Conservation (phyloP, 2,113 vertebrate genomes). For the Alces alces region DNA sequence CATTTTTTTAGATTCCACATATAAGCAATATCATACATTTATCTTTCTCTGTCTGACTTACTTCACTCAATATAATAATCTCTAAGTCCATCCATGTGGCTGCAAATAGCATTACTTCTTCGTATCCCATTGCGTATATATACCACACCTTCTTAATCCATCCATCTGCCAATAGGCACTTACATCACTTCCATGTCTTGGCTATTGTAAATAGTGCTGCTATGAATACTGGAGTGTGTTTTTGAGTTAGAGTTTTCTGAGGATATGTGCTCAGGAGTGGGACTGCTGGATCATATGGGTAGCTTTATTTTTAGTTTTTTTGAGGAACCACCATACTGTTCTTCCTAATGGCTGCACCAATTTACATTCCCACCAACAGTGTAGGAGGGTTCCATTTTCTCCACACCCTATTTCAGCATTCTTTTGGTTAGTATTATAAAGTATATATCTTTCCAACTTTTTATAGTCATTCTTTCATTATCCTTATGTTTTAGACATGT, state of each 20-base stretch:
- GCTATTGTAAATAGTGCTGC: not conserved
- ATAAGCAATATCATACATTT: not conserved
- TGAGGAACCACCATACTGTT: not conserved
- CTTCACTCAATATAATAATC: not conserved
- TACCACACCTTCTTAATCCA: not conserved
- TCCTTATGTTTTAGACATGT: not conserved
- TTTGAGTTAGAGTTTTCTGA: not conserved
- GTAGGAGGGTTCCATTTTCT: not conserved
- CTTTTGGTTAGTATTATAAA: not conserved
- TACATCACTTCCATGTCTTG: not conserved
- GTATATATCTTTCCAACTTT: not conserved
- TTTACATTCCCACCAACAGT: not conserved
- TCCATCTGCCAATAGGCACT: not conserved
- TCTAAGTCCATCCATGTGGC: not conserved
- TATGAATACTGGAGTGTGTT: not conserved
- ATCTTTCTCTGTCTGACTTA: not conserved
- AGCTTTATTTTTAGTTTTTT: not conserved
- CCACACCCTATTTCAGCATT: not conserved
- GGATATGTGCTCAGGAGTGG: not conserved
- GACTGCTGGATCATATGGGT: not conserved
- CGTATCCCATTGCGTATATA: not conserved
- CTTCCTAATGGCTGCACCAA: not conserved
- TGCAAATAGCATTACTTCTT: not conserved
- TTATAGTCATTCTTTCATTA: not conserved
- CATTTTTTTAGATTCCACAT: not conserved